Percentiles rank a stretch among this genome's conserved stretches.
Conservation (phyloP, 2,888 invertebrate genomes). For the Sinohyriopsis cumingii region DNA sequence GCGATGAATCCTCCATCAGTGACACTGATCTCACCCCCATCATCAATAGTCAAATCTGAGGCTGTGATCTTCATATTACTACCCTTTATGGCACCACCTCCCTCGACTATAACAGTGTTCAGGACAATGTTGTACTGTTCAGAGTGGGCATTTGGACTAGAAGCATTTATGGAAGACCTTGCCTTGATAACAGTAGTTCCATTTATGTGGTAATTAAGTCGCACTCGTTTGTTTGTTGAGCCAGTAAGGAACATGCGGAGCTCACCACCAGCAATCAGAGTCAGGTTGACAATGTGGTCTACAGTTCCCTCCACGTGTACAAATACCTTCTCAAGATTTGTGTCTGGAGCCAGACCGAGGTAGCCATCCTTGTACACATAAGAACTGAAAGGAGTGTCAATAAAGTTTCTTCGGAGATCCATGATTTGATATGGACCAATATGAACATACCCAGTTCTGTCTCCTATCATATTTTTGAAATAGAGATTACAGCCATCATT, state of each 20-base stretch:
- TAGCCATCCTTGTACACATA: conserved; percentile 56
- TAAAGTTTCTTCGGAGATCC: conserved; percentile 47
- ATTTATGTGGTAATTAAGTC: conserved; percentile 44
- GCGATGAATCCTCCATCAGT: conserved; percentile 54
- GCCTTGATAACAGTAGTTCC: conserved; percentile 57
- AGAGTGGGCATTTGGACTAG: conserved; percentile 47
- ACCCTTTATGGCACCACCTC: conserved; percentile 51
- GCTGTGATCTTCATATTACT: conserved; percentile 49
- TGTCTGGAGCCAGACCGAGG: conserved; percentile 55
- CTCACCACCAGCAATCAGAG: conserved; percentile 52
- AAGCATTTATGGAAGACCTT: conserved; percentile 47
- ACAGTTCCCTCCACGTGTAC: conserved; percentile 53
- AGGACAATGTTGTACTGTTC: conserved; percentile 47
- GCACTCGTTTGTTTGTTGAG: conserved; percentile 43
- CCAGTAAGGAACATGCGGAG: conserved; percentile 51
- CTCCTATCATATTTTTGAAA: conserved; percentile 60
- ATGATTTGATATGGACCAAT: conserved; percentile 56
- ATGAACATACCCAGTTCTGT: conserved; percentile 53
- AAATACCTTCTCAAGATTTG: conserved; percentile 52
- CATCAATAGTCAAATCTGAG: conserved; percentile 50
- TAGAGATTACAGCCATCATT: conserved; percentile 38
- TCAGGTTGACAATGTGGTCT: conserved; percentile 56
- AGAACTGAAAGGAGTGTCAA: conserved; percentile 58
- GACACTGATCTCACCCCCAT: conserved; percentile 56
- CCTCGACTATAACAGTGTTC: conserved; percentile 49